Base-by-base conservation (phyloP, 2,888 invertebrate species). In the Brachypalpus laphriformis region DNA sequence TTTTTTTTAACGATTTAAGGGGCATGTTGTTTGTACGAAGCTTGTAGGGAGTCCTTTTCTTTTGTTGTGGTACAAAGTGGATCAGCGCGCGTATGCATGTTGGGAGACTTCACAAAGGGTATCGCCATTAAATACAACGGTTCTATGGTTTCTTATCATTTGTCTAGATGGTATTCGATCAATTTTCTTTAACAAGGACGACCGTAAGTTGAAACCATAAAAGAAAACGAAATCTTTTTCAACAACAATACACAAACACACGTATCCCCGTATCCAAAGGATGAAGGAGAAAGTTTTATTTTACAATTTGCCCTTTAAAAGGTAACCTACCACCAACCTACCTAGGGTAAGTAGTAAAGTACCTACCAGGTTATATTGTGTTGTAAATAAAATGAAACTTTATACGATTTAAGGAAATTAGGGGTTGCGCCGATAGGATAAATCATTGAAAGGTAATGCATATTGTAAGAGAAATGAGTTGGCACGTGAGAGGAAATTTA, bases 41-140 rank as follows among this genome's bases (percentile, higher is more conserved):
- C 37, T 14, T 40, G 22, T 20, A 14, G 37, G 2, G 9, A 14
- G 14, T 8, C 37, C 20, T 34, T 57, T 57, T 9, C 37, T 22
- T 37, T 22, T 22, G 37, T 8, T 40, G 47, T 20, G 47, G 3
- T 18, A 45, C 45, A 8, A 37, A 37, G 37, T 37, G 37, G n/a
- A 57, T 34, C 31, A 9, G 3, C 18, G 56, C 34, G 5, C 16
- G 6, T 40, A 14, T 40, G 59, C 0, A 9, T 9, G 2, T 18
- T 59, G 18, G 2, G 9, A 63, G 45, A n/a, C n/a, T n/a, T 61
- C 63, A 63, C 45, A 63, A 63, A 63, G 63, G 63, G 28, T 63
- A 31, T 18, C 31, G 9, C 63, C 28, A 56, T 68, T 56, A 56
- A 56, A 56, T 56, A 56, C 56, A 68, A 57, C 42, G 70, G 20